phyloP scores from a whole-genome alignment of 2,888 invertebrate genomes.

The Dione juno region DNA sequence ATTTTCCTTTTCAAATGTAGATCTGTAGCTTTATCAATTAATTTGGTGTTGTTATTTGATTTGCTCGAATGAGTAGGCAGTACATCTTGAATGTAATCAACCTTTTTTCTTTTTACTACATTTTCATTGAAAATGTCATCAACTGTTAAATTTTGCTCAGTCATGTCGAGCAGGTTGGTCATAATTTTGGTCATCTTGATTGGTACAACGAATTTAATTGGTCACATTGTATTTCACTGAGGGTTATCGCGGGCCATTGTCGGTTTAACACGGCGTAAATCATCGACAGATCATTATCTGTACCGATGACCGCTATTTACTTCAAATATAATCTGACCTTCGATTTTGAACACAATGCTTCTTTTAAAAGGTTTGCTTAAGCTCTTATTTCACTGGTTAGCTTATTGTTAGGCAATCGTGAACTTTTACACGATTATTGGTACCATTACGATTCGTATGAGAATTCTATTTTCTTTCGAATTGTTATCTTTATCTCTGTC shows the following conservation, averaged over 20 bases:
- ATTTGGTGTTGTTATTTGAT: slow-evolving; percentile 52
- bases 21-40: slow-evolving; percentile 49
- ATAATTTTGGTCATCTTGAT: slow-evolving; percentile 73
- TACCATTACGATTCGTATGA: slow-evolving; percentile 80
- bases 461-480: slow-evolving; percentile 80
- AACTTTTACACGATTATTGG: slow-evolving; percentile 82
- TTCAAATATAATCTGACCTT: slow-evolving; percentile 60
- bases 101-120: slow-evolving; percentile 65
- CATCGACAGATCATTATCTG: slow-evolving; percentile 81
- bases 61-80: slow-evolving; percentile 42
- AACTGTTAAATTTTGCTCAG: slow-evolving; percentile 61
- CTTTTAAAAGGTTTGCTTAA: slow-evolving; percentile 61
- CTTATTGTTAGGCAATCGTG: slow-evolving; percentile 79
- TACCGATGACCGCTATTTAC: slow-evolving; percentile 69
- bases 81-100: slow-evolving; percentile 44
- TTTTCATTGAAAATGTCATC: slow-evolving; percentile 71
- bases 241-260: slow-evolving; percentile 75
- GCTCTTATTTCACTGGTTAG: slow-evolving; percentile 58
- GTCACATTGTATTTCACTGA: slow-evolving; percentile 71
- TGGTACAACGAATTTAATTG: slow-evolving; percentile 65
- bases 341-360: slow-evolving; percentile 52
- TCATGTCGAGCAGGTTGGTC: slow-evolving; percentile 65
- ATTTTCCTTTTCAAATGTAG: slow-evolving; percentile 61
- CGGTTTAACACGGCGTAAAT: slow-evolving; percentile 79
- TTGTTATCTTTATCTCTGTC: slow-evolving; percentile 63